Conservation (phyloP, 1,140 invertebrate species). For the Prorops nasuta region DNA sequence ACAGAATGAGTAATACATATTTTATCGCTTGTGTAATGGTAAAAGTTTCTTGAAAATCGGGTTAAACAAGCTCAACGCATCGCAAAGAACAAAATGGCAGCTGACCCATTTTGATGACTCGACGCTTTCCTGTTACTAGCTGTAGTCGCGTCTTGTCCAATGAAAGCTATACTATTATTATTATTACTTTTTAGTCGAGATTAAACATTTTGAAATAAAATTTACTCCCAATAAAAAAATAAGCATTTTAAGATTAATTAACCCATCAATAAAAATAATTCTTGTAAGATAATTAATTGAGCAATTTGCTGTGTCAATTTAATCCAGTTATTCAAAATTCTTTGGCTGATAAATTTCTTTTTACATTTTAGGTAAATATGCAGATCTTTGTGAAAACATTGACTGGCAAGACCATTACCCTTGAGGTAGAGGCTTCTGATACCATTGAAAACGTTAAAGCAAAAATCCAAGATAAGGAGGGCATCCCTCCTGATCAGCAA, state of each 20-base stretch:
- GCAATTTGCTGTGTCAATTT: neutral
- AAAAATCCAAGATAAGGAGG: constrained; percentile 22
- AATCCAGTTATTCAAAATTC: neutral
- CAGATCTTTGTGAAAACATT: constrained; percentile 38
- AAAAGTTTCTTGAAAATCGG: no score
- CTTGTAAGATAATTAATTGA: neutral
- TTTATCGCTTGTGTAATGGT: no score
- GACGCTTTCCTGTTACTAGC: no score
- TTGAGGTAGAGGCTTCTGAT: constrained; percentile 62
- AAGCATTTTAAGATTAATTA: neutral
- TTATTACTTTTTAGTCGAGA: neutral
- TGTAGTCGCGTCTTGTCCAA: no score
- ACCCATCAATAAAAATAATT: neutral
- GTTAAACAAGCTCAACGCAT: no score
- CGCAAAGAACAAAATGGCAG: no score
- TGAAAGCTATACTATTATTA: no score
- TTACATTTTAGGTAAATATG: constrained; percentile 20
- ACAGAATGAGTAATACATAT: no score
- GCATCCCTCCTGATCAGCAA: constrained; percentile 10
- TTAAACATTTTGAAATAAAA: neutral
- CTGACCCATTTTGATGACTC: no score
- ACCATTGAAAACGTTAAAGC: constrained; percentile 60
- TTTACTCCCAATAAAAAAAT: neutral
- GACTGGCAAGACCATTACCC: constrained; percentile 58
- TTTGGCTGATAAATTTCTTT: neutral